These are phyloP conservation scores for Neodiprion virginianus DNA, from an alignment of 1,140 invertebrate species.

Conservation along the genomic window DNA sequence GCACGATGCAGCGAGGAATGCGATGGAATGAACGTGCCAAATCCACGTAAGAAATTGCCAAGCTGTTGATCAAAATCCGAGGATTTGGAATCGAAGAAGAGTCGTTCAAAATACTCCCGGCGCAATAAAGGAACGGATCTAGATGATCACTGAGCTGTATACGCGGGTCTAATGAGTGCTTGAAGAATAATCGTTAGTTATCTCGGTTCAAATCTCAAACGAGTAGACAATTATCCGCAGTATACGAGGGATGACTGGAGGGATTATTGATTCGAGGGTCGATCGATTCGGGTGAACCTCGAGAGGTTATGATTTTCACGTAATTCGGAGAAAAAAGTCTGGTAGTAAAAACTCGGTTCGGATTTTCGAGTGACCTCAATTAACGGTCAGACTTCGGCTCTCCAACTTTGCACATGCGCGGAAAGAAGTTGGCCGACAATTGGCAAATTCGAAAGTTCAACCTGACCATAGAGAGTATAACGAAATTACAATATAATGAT, in stretches of 20 bases:
- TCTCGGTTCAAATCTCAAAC: slow-evolving; percentile 7
- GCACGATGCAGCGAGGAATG: too few species aligned
- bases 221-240: slow-evolving; percentile 6
- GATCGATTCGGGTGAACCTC: neutral
- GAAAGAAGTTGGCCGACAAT: neutral
- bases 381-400: neutral
- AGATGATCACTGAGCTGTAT: neutral
- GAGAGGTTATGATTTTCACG: too few species aligned
- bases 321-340: too few species aligned
- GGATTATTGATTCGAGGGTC: neutral
- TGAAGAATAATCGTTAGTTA: slow-evolving; percentile 3
- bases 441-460: neutral
- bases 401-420: too few species aligned
- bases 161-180: slow-evolving; percentile 1
- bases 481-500: neutral
- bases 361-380: neutral
- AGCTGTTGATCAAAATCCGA: neutral
- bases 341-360: neutral
- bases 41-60: neutral
- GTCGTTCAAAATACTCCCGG: neutral
- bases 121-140: neutral
- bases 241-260: neutral
- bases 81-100: neutral
- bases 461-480: neutral
- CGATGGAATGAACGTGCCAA: neutral